Evolutionary conservation across 2,888 invertebrate genomes (phyloP), one percentile per base, ranked within the genome.

Genomic region (Epirrhoe tristata): DNA sequence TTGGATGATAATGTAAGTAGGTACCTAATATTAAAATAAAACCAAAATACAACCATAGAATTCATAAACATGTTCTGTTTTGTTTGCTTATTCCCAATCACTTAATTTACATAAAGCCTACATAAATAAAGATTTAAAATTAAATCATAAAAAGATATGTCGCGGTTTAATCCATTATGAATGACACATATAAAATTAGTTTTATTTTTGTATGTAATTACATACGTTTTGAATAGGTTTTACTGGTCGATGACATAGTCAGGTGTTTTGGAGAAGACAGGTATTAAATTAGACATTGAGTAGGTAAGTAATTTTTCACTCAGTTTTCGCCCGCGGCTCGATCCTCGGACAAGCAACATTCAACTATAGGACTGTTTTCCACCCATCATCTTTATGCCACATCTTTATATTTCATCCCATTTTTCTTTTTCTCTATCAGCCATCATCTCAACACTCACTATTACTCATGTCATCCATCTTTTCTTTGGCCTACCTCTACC

Each of bases 51-150:
- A 52, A 10, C 31, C 57, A 57, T 10, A 0, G n/a, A 32, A 8
- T 6, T 32, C 31, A 24, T 46, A 52, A 39, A 31, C 6, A 43
- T 39, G 4, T 31, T 52, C 36, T 53, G 39, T 52, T 52, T 31
- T 24, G 39, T 31, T 52, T 51, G 16, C 12, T 12, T 48, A 12
- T 43, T 12, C 39, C 39, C 5, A 31, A 58, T 50, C 36, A 17
- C 58, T 43, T 57, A 66, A 66, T 66, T 66, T 57, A 50, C 57
- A 66, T 66, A 61, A 57, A 66, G 39, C 57, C 14, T 24, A 62
- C 58, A 66, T 66, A 53, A 62, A 66, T 61, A 66, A 58, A 50
- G 53, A 58, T 61, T 46, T 48, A 54, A 58, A 60, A 60, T 64
- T 58, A 56, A 59, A 58, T 62, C 53, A 58, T 54, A 50, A 54